Evolutionary conservation across 2,797 vertebrate genomes (phyloP), one percentile per base, ranked within the genome.

Genomic region (Anguilla marmorata): DNA sequence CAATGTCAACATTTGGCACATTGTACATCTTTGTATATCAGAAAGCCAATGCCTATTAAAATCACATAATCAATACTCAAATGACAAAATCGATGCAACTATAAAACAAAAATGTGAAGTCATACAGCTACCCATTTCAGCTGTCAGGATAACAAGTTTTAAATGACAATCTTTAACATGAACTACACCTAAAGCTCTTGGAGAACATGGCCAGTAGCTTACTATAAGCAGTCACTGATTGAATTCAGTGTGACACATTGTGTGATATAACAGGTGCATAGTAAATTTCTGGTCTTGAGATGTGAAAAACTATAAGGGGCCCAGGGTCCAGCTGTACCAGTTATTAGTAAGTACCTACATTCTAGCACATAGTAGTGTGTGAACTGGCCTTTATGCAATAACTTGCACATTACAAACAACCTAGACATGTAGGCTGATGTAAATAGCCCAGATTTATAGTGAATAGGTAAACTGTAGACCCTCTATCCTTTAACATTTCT

Each of bases 21-120:
- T 76, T 66, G 79, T 60, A 76, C 83, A 88, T 90, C 56, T 89
- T 8, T 9, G n/a, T 85, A 87, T 16, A 85, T 54, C 76, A 86
- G 33, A 30, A 48, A 86, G 69, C 21, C 60, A 87, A 48, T 54
- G 30, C 76, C 79, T 37, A 69, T 58, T 21, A 69, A 83, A 84
- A 52, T 24, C 56, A 74, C 58, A 87, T 27, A 63, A 86, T 86
- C 21, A 41, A 27, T 45, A 56, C n/a, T 87, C 50, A 63, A 63
- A 86, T 72, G 69, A 85, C 33, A 88, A 48, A 58, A 48, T 79
- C 87, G 86, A 69, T 58, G 74, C 50, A 88, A 3, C 8, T 41
- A 27, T 7, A 74, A 16, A 12, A n/a, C n/a, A 16, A 54, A 85
- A 45, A 69, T 37, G 41, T n/a, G 16, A 87, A 84, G 60, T 33